Conservation (phyloP, 1,140 invertebrate genomes). For the Hyposmocoma kahamanoa region DNA sequence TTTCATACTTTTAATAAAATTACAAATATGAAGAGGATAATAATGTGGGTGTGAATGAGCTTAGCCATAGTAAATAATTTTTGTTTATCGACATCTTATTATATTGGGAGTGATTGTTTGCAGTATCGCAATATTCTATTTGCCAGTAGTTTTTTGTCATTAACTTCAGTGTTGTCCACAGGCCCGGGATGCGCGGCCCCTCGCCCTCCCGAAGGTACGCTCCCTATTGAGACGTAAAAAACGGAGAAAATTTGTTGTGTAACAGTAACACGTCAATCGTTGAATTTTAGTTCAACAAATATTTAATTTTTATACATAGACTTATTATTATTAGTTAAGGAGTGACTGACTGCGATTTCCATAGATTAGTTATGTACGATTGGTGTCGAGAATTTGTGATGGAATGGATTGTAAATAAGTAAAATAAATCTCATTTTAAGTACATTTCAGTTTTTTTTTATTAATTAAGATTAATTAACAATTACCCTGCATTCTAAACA, state of each 20-base stretch:
- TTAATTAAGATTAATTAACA: background rate
- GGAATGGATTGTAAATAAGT: constrained; percentile 55
- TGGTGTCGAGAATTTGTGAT: constrained; percentile 30
- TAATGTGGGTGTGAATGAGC: too few relatives aligned
- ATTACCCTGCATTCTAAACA: too few relatives aligned
- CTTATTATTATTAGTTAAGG: constrained; percentile 13
- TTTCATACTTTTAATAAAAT: too few relatives aligned
- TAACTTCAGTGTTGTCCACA: constrained; percentile 31
- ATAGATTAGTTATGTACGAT: constrained; percentile 22
- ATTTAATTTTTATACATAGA: background rate
- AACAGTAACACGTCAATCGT: background rate
- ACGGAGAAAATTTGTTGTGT: background rate
- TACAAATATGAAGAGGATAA: too few relatives aligned
- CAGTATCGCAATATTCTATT: too few relatives aligned
- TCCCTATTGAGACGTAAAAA: constrained; percentile 79
- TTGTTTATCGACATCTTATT: too few relatives aligned
- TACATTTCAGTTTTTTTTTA: constrained; percentile 18
- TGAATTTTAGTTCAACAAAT: background rate
- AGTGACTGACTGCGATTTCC: constrained; percentile 33
- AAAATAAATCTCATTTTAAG: constrained; percentile 59
- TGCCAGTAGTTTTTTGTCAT: background rate
- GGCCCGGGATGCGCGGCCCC: constrained; percentile 81
- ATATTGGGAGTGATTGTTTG: too few relatives aligned
- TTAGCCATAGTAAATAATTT: too few relatives aligned
- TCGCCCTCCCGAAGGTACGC: constrained; percentile 87